Conservation (phyloP, 2,888 invertebrate genomes). For the Globia sparganii region DNA sequence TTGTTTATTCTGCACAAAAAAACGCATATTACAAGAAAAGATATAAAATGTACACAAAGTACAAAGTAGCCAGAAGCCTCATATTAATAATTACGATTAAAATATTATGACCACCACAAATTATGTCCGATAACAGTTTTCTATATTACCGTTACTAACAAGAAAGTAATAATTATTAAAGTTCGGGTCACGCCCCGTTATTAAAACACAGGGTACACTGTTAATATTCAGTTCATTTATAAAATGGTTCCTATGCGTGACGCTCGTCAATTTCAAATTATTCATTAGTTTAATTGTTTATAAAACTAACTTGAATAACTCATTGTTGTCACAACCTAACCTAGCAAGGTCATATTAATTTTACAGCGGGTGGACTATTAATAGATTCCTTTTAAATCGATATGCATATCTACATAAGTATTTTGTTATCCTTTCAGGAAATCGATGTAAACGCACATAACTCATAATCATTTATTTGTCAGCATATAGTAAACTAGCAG, state of each 20-base stretch:
- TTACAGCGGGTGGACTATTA: background rate
- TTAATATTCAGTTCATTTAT: slow-evolving; percentile 20
- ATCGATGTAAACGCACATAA: background rate
- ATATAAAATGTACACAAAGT: no score
- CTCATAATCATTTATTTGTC: no score
- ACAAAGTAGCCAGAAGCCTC: background rate
- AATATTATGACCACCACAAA: background rate
- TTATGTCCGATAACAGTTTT: background rate
- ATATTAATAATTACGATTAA: background rate
- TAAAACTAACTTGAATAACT: slow-evolving; percentile 31
- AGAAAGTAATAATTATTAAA: slow-evolving; percentile 16
- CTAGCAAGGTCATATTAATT: background rate
- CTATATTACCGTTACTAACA: background rate
- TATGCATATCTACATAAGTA: background rate
- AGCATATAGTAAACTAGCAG: no score
- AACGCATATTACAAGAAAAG: no score
- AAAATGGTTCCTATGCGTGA: slow-evolving; percentile 54
- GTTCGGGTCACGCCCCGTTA: slow-evolving; percentile 27
- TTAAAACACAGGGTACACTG: slow-evolving; percentile 39
- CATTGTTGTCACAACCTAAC: slow-evolving; percentile 1
- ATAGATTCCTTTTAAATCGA: slow-evolving; percentile 15
- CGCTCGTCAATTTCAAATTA: slow-evolving; percentile 50
- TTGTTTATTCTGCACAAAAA: no score
- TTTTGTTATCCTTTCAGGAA: background rate
- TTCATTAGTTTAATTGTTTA: slow-evolving; percentile 48